phyloP scores from a whole-genome alignment of 1,140 invertebrate species.

The Drosophila ohnishii region DNA sequence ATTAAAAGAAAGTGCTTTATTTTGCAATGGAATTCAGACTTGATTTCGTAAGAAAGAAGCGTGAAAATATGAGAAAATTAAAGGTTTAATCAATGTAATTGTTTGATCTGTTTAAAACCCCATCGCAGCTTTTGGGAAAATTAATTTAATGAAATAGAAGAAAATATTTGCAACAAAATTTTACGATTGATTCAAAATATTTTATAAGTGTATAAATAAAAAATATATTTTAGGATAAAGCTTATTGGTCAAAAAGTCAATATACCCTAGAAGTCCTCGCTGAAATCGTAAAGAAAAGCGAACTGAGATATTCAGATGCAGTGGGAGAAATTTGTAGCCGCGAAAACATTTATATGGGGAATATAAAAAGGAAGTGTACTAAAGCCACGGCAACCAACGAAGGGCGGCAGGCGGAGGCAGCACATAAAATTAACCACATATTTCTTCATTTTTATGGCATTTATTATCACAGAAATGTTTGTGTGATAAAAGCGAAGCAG shows the following conservation, averaged over 20 bases:
- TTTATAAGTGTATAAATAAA: background rate
- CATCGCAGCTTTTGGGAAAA: background rate
- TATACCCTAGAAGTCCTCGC: slow-evolving; percentile 24
- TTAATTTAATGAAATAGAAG: too few relatives aligned
- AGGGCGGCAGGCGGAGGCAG: slow-evolving; percentile 28
- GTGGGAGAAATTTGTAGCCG: slow-evolving; percentile 68
- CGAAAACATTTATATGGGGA: slow-evolving; percentile 77
- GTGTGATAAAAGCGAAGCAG: slow-evolving; percentile 78
- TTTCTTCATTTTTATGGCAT: slow-evolving; percentile 82
- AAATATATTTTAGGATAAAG: too few relatives aligned
- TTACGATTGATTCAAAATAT: background rate
- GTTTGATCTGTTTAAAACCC: too few relatives aligned
- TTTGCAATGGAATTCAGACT: too few relatives aligned
- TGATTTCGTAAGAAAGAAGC: too few relatives aligned
- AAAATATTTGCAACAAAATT: background rate
- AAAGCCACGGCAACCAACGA: slow-evolving; percentile 11
- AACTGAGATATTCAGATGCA: slow-evolving; percentile 36
- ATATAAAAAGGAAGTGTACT: slow-evolving; percentile 70
- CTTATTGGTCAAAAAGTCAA: background rate
- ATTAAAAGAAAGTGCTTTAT: too few relatives aligned
- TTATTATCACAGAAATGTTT: slow-evolving; percentile 82
- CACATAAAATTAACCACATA: slow-evolving; percentile 82
- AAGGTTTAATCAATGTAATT: background rate
- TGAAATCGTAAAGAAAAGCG: slow-evolving; percentile 36
- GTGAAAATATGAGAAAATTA: background rate